Base-by-base conservation (phyloP, 1,140 invertebrate species). In the Lasaia peninsularis region DNA sequence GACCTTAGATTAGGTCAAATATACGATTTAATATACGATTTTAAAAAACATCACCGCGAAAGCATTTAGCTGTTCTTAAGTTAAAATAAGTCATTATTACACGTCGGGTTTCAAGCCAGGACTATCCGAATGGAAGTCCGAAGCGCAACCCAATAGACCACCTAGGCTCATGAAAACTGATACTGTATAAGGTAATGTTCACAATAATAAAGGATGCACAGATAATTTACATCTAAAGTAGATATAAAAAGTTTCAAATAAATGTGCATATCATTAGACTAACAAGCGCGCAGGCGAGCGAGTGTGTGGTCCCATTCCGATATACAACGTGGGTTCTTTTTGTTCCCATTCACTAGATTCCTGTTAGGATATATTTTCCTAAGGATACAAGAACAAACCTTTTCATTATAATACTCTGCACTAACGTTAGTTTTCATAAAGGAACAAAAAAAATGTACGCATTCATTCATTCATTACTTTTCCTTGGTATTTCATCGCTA, bases 211-310 rank as follows among this genome's bases (percentile, higher is more conserved):
- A 50, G 18, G 48, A 51, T 12, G 5, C 12, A 12, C 6, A 6
- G 34, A 40, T 40, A 40, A 40, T 40, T 40, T 40, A 40, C 35
- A 40, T 40, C 16, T 40, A 40, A 40, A 40, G 21, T 24, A 54
- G 52, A 54, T 54, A 37, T 37, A 55, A 40, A 24, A 16, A 52
- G 68, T 71, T 76, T 73, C 58, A 81, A 84, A 84, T 84, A 82
- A 86, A 88, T 80, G 81, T 83, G 80, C 86, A 86, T 88, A 83
- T 85, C 81, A 88, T 86, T 86, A 84, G 67, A 73, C 69, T 80
- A 77, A 80, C 81, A 80, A 78, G 63, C 67, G 69, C 56, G 60
- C 63, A 60, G 57, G 58, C 70, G 65, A 71, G 69, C 68, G 68
- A 62, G 68, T 85, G 83, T 88, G 86, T 88, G 86, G 86, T 86